These are phyloP conservation scores for Drosophila tanythrix DNA, from an alignment of 2,888 invertebrate genomes.

Conservation along the genomic window DNA sequence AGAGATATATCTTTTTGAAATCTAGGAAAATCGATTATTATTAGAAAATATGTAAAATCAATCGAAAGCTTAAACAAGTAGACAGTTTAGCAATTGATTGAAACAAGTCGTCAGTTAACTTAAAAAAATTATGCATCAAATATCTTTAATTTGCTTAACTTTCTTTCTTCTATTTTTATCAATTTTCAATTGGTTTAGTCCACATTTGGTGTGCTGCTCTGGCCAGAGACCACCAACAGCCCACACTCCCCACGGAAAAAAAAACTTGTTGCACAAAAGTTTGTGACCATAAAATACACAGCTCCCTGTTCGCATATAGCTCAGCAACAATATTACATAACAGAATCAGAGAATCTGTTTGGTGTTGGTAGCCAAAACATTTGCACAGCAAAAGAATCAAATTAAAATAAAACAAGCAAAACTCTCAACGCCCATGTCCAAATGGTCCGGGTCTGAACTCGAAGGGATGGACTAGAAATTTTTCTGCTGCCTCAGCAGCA, in stretches of 20 bases:
- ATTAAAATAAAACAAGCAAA: conserved; percentile 69
- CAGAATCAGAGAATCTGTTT: conserved; percentile 63
- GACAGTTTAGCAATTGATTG: neutral
- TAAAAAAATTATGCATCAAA: neutral
- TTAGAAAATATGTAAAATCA: neutral
- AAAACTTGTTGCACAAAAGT: conserved; percentile 71
- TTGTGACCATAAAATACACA: conserved; percentile 42
- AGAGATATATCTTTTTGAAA: neutral
- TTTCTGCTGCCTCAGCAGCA: conserved; percentile 69
- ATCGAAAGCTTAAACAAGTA: neutral
- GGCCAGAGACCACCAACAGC: neutral
- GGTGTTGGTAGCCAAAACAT: conserved; percentile 69
- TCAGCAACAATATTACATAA: conserved; percentile 67
- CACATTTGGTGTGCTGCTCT: conserved; percentile 36
- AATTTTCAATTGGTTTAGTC: conserved; percentile 42
- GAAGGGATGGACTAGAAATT: conserved; percentile 35
- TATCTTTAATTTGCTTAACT: conserved; percentile 2
- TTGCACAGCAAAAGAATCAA: conserved; percentile 56
- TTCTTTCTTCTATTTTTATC: conserved; percentile 10
- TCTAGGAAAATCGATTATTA: neutral
- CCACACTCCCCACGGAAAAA: conserved; percentile 1
- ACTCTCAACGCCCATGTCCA: conserved; percentile 56
- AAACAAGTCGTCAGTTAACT: neutral
- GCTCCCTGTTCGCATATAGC: conserved; percentile 21
- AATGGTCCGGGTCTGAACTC: conserved; percentile 19